Percentiles rank a stretch among this genome's conserved stretches.
Conservation (phyloP, 2,797 vertebrate species). For the Gouania willdenowi region DNA sequence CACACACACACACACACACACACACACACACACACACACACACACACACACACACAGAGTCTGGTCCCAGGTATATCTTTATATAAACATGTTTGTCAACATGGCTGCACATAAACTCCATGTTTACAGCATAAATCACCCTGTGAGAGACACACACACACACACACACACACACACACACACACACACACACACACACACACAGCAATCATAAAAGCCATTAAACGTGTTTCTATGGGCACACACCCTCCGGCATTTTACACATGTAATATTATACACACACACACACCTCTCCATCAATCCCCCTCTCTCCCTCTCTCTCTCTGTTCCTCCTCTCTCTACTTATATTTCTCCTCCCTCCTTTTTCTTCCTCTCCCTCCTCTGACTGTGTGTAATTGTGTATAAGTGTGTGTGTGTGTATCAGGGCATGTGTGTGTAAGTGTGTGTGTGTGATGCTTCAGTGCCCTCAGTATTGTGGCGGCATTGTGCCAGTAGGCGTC, state of each 20-base stretch:
- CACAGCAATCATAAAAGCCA: conserved; percentile 52
- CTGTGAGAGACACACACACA: background rate
- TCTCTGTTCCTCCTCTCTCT: conserved; percentile 8
- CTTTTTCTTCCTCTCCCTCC: conserved; percentile 16
- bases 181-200: background rate
- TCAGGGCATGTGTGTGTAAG: conserved; percentile 39
- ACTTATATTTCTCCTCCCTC: conserved; percentile 16
- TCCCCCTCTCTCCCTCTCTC: background rate
- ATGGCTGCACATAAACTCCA: conserved; percentile 15
- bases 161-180: background rate
- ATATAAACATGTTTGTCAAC: background rate
- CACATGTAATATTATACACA: conserved; percentile 66
- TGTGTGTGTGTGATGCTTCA: conserved; percentile 68
- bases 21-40: no score
- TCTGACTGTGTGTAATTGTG: background rate
- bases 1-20: no score
- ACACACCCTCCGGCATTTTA: conserved; percentile 58
- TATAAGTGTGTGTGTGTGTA: conserved; percentile 31
- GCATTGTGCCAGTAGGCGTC: conserved; percentile 79
- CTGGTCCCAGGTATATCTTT: conserved; percentile 11
- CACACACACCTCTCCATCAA: conserved; percentile 41
- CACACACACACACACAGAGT: background rate
- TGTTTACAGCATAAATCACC: conserved; percentile 23
- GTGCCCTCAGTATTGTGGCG: conserved; percentile 77
- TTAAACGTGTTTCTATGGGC: conserved; percentile 65